Base-by-base conservation (phyloP, 2,113 vertebrate genomes). In the Agelaius phoeniceus region DNA sequence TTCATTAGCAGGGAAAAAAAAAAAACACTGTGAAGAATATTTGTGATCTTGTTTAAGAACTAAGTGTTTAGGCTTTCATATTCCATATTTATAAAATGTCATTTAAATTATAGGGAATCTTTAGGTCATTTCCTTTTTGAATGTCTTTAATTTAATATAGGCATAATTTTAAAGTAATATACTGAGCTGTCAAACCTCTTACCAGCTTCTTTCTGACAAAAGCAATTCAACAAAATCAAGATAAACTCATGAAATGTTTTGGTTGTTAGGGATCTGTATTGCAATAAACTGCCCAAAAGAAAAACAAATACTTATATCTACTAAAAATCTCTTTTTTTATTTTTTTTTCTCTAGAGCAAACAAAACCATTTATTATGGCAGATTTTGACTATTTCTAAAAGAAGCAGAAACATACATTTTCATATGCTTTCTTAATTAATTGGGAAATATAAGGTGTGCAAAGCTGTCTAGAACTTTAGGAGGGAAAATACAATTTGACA, bases 321-420 rank as follows among this genome's bases (percentile, higher is more conserved):
- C 11, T 48, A n/a, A 62, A 66, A n/a, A 62, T 0, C 4, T 61
- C 1, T 48, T 48, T 15, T 8, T 4, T 19, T 13, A 8, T 19
- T 63, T 74, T 78, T 51, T 79, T 49, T 26, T 12, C 14, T 51
- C 13, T 54, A 62, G 14, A 39, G 10, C 4, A 68, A 91, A 35
- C 6, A 59, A 37, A 79, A 43, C 1, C 28, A 14, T 49, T 81
- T 62, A 62, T 15, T 72, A 49, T 26, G 24, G 58, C 13, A 62
- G 17, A 10, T 9, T 33, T 18, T 71, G 20, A 37, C 48, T 69
- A 41, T 87, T 87, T 72, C 7, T 69, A 62, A 75, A 72, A 88
- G 6, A 71, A 85, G 14, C 2, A 88, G 20, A 80, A 86, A 43
- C 0, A 5, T 31, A 17, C 1, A n/a, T 58, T 83, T 89, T 62